Base-by-base conservation (phyloP, 2,888 invertebrate species). In the Polyploca ridens region DNA sequence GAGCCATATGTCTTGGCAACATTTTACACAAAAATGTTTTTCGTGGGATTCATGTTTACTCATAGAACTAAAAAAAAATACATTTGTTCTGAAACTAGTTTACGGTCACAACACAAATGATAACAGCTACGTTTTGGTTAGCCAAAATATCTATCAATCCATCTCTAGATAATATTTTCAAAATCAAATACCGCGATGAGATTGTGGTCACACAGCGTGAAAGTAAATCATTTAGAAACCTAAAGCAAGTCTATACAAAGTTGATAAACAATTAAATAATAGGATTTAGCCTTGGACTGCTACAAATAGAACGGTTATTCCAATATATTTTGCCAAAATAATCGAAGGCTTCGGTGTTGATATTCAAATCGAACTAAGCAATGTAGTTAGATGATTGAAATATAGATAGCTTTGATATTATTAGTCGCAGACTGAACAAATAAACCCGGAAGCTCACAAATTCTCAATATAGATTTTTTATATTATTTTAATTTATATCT, bases 301-400 rank as follows among this genome's bases (percentile, higher is more conserved):
- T 64, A 49, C 44, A 62, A 70, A 74, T 76, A 70, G 67, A 69
- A 66, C 63, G 38, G 44, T 62, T 61, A 66, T 62, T 64, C 64
- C 61, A 59, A 73, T 70, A 6, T 44, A 69, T 63, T 69, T 67
- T 35, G 14, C 58, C 58, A 69, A 76, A 69, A 76, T 72, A 72
- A 58, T 62, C 62, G 65, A 71, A 74, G 69, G 73, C 66, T 62
- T 67, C 69, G 19, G 10, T 54, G 19, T 19, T 10, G 54, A 8
- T 58, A 66, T 58, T 41, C 35, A 27, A 33, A 54, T 54, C 3
- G 19, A 69, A 62, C 38, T 27, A 65, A 74, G 64, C 57, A 66
- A 65, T 68, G 44, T 63, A 13, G 54, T 60, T 66, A 11, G 58
- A 67, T 62, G 68, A 65, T 60, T 67, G 65, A 75, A 73, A 73